phyloP scores from a whole-genome alignment of 1,140 invertebrate genomes.

The Procambarus clarkii region DNA sequence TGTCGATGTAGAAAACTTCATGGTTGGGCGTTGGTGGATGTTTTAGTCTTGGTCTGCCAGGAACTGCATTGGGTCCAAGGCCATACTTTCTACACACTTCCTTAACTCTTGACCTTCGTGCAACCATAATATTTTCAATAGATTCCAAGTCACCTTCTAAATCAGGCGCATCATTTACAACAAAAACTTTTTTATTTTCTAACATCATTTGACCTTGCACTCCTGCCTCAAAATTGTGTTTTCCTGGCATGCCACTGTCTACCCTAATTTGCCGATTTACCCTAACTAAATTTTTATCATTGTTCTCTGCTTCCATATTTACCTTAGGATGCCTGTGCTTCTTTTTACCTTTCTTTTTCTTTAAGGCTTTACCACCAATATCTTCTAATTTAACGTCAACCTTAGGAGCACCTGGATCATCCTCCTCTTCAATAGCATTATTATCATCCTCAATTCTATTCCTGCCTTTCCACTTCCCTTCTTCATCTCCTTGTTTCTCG shows the following conservation, averaged over 20 bases:
- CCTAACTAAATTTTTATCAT: not conserved
- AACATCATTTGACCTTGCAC: not conserved
- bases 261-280: not conserved
- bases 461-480: constrained; percentile 4
- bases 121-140: constrained; percentile 74
- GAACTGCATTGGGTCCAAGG: constrained; percentile 75
- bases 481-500: not conserved
- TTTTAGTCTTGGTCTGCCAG: constrained; percentile 73
- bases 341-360: constrained; percentile 18
- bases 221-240: not conserved
- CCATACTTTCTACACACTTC: constrained; percentile 76
- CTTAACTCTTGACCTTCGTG: constrained; percentile 74
- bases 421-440: constrained; percentile 20
- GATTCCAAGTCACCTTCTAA: not conserved
- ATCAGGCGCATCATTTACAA: not conserved
- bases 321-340: not conserved
- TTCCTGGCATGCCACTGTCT: not conserved
- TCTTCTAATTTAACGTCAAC: constrained; percentile 34
- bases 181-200: not conserved
- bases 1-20: constrained; percentile 78
- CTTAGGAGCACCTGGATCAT: constrained; percentile 4
- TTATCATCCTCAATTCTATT: constrained; percentile 33
- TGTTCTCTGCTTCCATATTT: not conserved
- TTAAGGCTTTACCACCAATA: constrained; percentile 27
- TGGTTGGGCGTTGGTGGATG: constrained; percentile 79